A percentile compares a stretch with the other conserved stretches of the same genome.
Conservation (phyloP, 2,888 invertebrate species). For the Polylopha cassiicola region DNA sequence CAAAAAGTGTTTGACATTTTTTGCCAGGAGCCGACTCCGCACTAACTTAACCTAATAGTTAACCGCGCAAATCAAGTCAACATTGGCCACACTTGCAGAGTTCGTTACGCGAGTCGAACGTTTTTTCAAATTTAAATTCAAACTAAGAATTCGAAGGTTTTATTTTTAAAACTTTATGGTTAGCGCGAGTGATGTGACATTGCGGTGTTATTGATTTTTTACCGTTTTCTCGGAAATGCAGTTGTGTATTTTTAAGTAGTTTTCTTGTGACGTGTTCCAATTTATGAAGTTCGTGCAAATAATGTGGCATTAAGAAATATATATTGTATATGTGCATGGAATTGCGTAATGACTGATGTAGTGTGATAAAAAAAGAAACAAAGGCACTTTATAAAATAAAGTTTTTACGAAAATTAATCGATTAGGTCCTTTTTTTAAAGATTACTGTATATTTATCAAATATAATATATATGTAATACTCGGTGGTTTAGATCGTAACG, state of each 20-base stretch:
- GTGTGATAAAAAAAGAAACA: too few relatives aligned
- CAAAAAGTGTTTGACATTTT: background rate
- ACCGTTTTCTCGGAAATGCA: constrained; percentile 1
- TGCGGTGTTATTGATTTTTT: constrained; percentile 20
- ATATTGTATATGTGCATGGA: too few relatives aligned
- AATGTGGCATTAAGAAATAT: too few relatives aligned
- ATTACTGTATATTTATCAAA: too few relatives aligned
- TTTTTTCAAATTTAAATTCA: constrained; percentile 20
- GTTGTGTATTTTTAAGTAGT: background rate
- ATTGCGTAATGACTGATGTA: too few relatives aligned
- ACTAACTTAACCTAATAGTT: constrained; percentile 17
- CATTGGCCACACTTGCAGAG: constrained; percentile 27
- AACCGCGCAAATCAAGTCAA: constrained; percentile 19
- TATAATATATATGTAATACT: too few relatives aligned
- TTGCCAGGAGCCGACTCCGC: constrained; percentile 12
- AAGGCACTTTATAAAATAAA: too few relatives aligned
- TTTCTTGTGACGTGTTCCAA: constrained; percentile 1
- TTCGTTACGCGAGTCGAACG: constrained; percentile 27
- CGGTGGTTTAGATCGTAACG: too few relatives aligned
- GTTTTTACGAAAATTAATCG: too few relatives aligned
- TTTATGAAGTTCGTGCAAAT: too few relatives aligned
- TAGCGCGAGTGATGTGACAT: constrained; percentile 13
- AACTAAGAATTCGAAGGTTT: constrained; percentile 14
- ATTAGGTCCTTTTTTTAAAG: too few relatives aligned
- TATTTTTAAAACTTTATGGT: constrained; percentile 9